Evolutionary conservation across 2,888 invertebrate genomes (phyloP), one percentile per base, ranked within the genome.

Genomic region (Belgica antarctica): DNA sequence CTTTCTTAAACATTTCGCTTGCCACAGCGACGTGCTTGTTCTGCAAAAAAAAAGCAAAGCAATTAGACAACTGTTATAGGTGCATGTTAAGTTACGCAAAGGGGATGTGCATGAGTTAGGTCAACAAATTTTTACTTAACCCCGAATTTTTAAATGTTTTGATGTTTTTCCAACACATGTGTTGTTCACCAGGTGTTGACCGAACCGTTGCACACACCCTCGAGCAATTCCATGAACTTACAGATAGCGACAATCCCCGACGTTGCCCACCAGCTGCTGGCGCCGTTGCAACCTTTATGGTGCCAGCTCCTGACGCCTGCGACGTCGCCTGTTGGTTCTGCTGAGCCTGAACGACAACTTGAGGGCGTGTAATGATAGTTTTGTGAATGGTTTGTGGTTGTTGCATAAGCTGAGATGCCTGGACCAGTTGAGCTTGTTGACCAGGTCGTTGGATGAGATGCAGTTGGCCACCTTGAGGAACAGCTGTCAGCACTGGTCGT

Each of bases 1-100:
- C 96, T 72, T 91, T 93, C 70, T 91, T 84, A 84, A 98, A 97
- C 93, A 98, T 96, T 77, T 97, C 96, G 78, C 96, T 96, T 0
- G 96, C 97, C 78, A 96, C 94, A 78, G 92, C 82, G 88, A 96
- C 95, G 86, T 96, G 94, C 80, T 96, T 96, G 77, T 91, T 88
- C 94, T 96, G 82, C 10, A 83, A 83, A 74, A 41, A 12, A 7
- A 31, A 31, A 31, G 31, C 10, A 31, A 10, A 7, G 31, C 46
- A 28, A n/a, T 46, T 72, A 25, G 5, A 34, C 22, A 28, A 8
- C n/a, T n/a, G n/a, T n/a, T n/a, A n/a, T n/a, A n/a, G n/a, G n/a
- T n/a, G n/a, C n/a, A n/a, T n/a, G n/a, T n/a, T n/a, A n/a, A n/a
- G n/a, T n/a, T n/a, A n/a, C n/a, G n/a, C n/a, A n/a, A n/a, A n/a